Base-by-base conservation (phyloP, 2,797 vertebrate species). In the Girardinus metallicus region DNA sequence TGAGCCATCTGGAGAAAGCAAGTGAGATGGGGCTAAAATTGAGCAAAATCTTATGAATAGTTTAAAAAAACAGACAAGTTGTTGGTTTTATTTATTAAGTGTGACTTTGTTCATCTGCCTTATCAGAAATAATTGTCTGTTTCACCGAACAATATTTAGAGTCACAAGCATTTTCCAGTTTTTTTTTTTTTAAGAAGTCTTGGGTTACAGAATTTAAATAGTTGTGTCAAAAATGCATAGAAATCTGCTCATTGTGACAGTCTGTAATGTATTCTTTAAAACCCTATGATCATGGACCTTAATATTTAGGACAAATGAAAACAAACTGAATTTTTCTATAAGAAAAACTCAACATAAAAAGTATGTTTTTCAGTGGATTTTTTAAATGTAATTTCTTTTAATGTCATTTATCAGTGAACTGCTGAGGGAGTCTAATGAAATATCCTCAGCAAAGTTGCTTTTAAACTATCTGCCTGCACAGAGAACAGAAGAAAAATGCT, bases 401-500 rank as follows among this genome's bases (percentile, higher is more conserved):
- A 18, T 49, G 18, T 8, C 1, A 49, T 51, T 51, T 26, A 3
- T 55, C 23, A n/a, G 53, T 55, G 53, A n/a, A 60, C 83, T 66
- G 76, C 85, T 90, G 77, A 72, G 78, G 1, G 0, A 44, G 64
- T 84, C 51, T 21, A 13, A 36, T 79, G 44, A 81, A 81, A 77
- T 66, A 72, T 62, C 51, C 79, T 77, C 84, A 82, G 85, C 80
- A 77, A 83, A 84, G 76, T 26, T 84, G 60, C 80, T 78, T 72
- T 89, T 49, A 53, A 79, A 85, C 86, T 82, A 79, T 87, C 87
- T 89, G 83, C 79, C 77, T 66, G 23, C 5, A 1, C 43, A 13
- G 26, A 72, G 34, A 51, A 34, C 72, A 73, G 29, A 75, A 47
- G 76, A 72, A 82, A 46, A 85, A 51, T 51, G 21, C 49, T 55